Base-by-base conservation (phyloP, 2,888 invertebrate species). In the Acanthosepion esculentum region DNA sequence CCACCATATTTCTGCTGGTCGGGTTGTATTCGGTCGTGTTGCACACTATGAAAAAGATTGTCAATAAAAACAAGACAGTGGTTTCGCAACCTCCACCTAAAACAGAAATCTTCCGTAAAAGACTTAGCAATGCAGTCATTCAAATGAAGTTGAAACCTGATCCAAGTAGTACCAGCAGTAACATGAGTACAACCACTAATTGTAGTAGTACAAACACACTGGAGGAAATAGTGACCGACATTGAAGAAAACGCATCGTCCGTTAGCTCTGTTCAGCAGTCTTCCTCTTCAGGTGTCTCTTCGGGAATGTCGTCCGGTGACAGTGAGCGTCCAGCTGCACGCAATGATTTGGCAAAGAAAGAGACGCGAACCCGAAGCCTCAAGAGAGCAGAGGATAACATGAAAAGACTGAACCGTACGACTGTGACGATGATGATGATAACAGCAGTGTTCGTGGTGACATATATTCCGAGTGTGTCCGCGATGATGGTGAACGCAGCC, bases 401-500 rank as follows among this genome's bases (percentile, higher is more conserved):
- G 20, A 94, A 53, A 33, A n/a, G 64, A 23, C 4, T 94, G 23
- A 29, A 64, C 41, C 55, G 94, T n/a, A 94, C 64, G 41, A 94
- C 55, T 26, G 48, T 94, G 59, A 94, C 94, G 7, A 94, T 94
- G 94, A 55, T 94, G 94, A 55, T 94, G 94, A 64, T 94, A 33
- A 64, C 64, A 10, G 53, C 55, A 1, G 59, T 94, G 26, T 94
- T 94, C 41, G 29, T 94, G 4, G 33, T 94, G 55, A 94, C 59
- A 15, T 94, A 64, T 29, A 48, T 94, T 12, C 94, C 94, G 7
- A 64, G 94, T 20, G 26, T 94, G 4, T 48, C 59, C 0, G 64
- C 48, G 0, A 55, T 94, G 55, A 64, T 64, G 59, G 94, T 59
- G 26, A 55, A 64, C 41, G 59, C 64, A 15, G 59, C 55, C 7